Conservation (phyloP, 2,888 invertebrate species). For the Sarcophaga carnaria region DNA sequence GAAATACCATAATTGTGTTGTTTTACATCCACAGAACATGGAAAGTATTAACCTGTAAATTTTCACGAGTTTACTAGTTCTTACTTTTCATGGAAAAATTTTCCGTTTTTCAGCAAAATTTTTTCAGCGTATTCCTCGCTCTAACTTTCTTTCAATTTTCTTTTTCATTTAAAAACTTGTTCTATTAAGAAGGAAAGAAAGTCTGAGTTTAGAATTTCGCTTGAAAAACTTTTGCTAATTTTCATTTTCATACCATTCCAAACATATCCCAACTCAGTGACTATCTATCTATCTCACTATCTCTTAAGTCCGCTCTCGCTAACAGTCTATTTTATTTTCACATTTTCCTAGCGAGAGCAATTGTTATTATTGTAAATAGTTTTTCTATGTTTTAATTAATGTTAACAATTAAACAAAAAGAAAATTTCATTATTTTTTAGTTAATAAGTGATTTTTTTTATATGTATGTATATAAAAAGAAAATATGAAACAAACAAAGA, state of each 20-base stretch:
- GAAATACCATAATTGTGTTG: slow-evolving; percentile 57
- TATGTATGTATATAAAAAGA: slow-evolving; percentile 39
- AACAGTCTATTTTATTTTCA: slow-evolving; percentile 60
- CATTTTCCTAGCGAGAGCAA: slow-evolving; percentile 64
- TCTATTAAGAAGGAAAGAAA: not conserved
- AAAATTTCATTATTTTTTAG: slow-evolving; percentile 79
- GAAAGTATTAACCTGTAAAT: slow-evolving; percentile 44
- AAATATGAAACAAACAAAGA: slow-evolving; percentile 81
- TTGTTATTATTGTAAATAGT: slow-evolving; percentile 77
- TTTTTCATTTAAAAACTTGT: slow-evolving; percentile 29
- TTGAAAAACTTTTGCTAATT: slow-evolving; percentile 57
- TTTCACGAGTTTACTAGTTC: slow-evolving; percentile 21
- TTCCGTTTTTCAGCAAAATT: slow-evolving; percentile 63
- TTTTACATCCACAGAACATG: slow-evolving; percentile 50
- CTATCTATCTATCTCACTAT: slow-evolving; percentile 56
- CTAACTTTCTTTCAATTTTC: not conserved
- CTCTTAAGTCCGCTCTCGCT: slow-evolving; percentile 62
- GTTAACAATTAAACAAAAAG: slow-evolving; percentile 59
- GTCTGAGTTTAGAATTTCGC: slow-evolving; percentile 27
- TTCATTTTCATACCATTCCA: slow-evolving; percentile 65
- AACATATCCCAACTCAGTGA: slow-evolving; percentile 58
- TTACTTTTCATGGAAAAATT: slow-evolving; percentile 32
- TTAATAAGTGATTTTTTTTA: slow-evolving; percentile 79
- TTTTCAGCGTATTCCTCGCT: slow-evolving; percentile 40
- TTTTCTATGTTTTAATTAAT: slow-evolving; percentile 73